Evolutionary conservation across 2,113 vertebrate genomes (phyloP), one percentile per base, ranked within the genome.

Genomic region (Gymnorhina tibicen): DNA sequence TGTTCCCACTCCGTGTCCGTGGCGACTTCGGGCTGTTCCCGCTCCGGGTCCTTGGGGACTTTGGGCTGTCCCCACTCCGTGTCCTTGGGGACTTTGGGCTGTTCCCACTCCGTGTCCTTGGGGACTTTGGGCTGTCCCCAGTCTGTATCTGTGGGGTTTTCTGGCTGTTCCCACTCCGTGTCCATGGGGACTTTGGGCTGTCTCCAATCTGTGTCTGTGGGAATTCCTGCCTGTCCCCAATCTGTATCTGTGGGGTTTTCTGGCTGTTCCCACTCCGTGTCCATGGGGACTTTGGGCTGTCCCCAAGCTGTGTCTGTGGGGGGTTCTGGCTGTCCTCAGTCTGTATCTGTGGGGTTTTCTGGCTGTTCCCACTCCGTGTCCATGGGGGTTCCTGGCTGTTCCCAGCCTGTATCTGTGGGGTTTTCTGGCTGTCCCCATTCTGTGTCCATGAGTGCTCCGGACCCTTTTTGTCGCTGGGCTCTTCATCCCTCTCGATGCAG

Each of bases 381-480:
- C 6, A 0, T 1, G 55, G 12, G 12, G 2, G 0, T 2, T 82
- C 1, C 28, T 19, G 68, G 26, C 67, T 53, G 67, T 44, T 1
- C 67, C 26, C 68, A 35, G 0, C 6, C 15, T 19, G 30, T n/a
- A 0, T 26, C 75, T 46, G 23, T 3, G 3, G 35, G 8, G 63
- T 5, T 27, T 81, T 13, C 44, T 50, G 75, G 52, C 63, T 81
- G 53, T 41, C 9, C 74, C 46, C 55, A 35, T 1, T 50, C 66
- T 10, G 5, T 5, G 72, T 49, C 91, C 52, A 15, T 2, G 5
- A 42, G 11, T 64, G 10, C 32, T 88, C 13, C 0, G 7, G 59
- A 15, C 32, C 22, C 32, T 52, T 77, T 52, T 7, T 4, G 0
- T 24, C 2, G 2, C 74, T 53, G 64, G 28, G 39, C 23, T 87